Conservation (phyloP, 2,888 invertebrate genomes). For the Mycogona germanica region DNA sequence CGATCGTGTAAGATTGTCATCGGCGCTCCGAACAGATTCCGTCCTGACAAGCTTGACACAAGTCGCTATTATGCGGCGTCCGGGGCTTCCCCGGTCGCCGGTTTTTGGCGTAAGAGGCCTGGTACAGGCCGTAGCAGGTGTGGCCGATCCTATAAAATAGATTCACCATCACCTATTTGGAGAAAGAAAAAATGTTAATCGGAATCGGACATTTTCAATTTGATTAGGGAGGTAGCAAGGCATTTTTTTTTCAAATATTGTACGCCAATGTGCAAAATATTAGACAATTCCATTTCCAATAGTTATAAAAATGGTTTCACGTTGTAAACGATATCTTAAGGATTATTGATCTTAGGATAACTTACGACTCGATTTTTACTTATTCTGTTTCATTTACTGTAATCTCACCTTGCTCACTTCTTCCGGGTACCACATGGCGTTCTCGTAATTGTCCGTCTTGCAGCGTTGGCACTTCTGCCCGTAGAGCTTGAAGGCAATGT, state of each 20-base stretch:
- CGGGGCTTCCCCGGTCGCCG: constrained; percentile 37
- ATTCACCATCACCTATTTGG: constrained; percentile 34
- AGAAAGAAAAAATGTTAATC: too few relatives aligned
- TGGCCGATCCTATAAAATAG: constrained; percentile 37
- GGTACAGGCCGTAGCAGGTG: constrained; percentile 35
- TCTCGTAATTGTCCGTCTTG: constrained; percentile 34
- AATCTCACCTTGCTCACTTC: constrained; percentile 39
- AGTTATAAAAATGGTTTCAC: too few relatives aligned
- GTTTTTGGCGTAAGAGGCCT: constrained; percentile 33
- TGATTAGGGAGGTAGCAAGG: too few relatives aligned
- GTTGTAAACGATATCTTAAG: too few relatives aligned
- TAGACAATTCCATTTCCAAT: too few relatives aligned
- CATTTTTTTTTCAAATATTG: too few relatives aligned
- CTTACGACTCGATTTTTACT: too few relatives aligned
- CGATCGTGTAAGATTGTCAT: too few relatives aligned
- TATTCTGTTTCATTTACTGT: too few relatives aligned
- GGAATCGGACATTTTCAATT: too few relatives aligned
- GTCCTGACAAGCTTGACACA: constrained; percentile 39
- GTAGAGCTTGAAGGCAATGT: constrained; percentile 36
- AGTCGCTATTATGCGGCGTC: constrained; percentile 36
- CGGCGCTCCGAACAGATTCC: constrained; percentile 27
- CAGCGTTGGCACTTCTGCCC: constrained; percentile 38
- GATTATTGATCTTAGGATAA: too few relatives aligned
- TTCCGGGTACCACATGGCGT: constrained; percentile 41
- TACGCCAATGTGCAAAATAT: too few relatives aligned